A percentile compares a stretch with the other conserved stretches of the same genome.
Conservation (phyloP, 2,797 vertebrate species). For the Arrhamphus sclerolepis region DNA sequence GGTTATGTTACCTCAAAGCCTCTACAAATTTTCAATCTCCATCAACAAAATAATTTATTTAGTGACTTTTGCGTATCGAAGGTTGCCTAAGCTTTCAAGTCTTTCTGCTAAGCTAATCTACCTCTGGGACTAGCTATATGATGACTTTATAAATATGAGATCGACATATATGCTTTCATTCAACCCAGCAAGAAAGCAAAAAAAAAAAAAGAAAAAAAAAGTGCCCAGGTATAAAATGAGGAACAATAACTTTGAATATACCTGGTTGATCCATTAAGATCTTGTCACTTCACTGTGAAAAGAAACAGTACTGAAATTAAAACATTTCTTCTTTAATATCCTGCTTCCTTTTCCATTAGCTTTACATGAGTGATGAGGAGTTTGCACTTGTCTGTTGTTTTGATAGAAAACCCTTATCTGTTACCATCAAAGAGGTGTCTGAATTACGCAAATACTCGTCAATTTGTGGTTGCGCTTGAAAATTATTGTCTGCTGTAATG, state of each 20-base stretch:
- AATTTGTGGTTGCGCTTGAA: conserved; percentile 27
- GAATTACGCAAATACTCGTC: conserved; percentile 32
- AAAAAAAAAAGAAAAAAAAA: conserved; percentile 1
- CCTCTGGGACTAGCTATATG: background rate
- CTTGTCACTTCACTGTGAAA: conserved; percentile 25
- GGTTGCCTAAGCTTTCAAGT: background rate
- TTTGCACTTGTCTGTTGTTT: conserved; percentile 30
- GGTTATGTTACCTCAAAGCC: background rate
- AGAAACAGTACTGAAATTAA: conserved; percentile 12
- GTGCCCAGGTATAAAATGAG: conserved; percentile 6
- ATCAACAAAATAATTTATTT: background rate
- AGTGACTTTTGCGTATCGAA: background rate
- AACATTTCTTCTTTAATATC: background rate
- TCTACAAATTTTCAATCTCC: background rate
- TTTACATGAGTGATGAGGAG: conserved; percentile 34
- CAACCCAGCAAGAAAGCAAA: conserved; percentile 28
- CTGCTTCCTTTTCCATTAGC: conserved; percentile 19
- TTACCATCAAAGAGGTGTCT: conserved; percentile 24
- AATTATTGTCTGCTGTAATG: conserved; percentile 34
- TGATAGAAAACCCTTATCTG: conserved; percentile 25
- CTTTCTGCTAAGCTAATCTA: conserved; percentile 9
- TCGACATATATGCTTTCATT: background rate
- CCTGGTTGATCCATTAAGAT: conserved; percentile 16
- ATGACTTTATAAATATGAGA: conserved; percentile 1
- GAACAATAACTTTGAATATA: conserved; percentile 16